phyloP scores from a whole-genome alignment of 2,797 vertebrate species.

The Acropternis orthonyx region DNA sequence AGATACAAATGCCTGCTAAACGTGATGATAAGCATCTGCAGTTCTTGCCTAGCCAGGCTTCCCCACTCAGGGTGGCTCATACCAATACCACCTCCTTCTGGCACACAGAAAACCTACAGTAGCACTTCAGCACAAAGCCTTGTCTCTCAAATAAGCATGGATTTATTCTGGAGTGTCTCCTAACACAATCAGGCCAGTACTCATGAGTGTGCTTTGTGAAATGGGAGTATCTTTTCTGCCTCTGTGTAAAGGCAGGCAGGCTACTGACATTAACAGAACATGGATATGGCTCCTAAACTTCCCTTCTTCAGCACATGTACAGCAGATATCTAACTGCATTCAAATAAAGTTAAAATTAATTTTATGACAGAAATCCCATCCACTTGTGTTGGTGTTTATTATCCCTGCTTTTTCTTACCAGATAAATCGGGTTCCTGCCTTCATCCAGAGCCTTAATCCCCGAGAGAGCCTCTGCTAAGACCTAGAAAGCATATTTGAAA shows the following conservation, averaged over 20 bases:
- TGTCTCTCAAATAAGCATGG: neutral
- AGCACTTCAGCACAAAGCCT: neutral
- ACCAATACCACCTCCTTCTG: neutral
- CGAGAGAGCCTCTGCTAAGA: constrained; percentile 78
- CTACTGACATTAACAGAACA: neutral
- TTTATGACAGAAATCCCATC: neutral
- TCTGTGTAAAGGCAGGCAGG: neutral
- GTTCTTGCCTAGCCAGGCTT: neutral
- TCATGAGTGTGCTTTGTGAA: neutral
- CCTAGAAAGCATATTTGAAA: constrained; percentile 52
- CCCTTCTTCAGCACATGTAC: neutral
- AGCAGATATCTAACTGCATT: neutral
- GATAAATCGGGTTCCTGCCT: constrained; percentile 65
- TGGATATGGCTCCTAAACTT: neutral
- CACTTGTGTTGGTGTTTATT: neutral
- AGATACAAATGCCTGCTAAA: neutral
- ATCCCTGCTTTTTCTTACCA: constrained; percentile 70
- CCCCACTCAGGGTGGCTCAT: neutral
- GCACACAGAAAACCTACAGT: neutral
- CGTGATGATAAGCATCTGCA: neutral
- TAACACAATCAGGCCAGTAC: neutral
- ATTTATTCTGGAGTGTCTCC: neutral
- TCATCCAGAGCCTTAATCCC: constrained; percentile 76
- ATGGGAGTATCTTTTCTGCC: neutral
- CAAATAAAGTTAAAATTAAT: neutral